Evolutionary conservation across 92 coral and sea anemone species (phyloP), one percentile per base, ranked within the genome.

Genomic region (Palythoa grandiflora): DNA sequence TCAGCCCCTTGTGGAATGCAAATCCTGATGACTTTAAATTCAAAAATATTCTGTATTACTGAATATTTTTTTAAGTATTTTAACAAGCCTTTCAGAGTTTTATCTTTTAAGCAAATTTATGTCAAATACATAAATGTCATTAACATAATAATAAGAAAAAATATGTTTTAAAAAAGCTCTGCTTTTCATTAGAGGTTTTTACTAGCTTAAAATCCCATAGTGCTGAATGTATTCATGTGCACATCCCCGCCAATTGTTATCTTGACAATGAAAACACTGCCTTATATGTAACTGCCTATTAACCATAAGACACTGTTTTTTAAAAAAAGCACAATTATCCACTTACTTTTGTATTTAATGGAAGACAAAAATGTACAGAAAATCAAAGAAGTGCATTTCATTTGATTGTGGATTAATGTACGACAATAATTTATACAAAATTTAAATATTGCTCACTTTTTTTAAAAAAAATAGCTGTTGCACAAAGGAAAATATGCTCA

Each of bases 1-100:
- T 61, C 68, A 3, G 36, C 68, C 19, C 68, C 68, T 16, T 61
- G 68, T 61, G 68, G 68, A 61, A 61, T 28, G 20, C 68, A 61
- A 61, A 61, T 28, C 68, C 68, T 60, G 66, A 60, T 60, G 66
- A 60, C 2, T 60, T 60, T 5, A 6, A 60, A 60, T 60, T 60
- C 19, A 14, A 60, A 60, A 60, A 60, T 20, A 20, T 60, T 60
- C 19, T 60, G 19, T 60, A 60, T 60, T 60, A 60, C 15, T 60
- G 19, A 60, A 60, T 60, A n/a, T 61, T 61, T 21, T 61, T 61
- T 61, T 17, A 61, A 61, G 17, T 19, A 61, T 61, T 16, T 61
- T 61, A 61, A 16, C 68, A 16, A 61, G 68, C 21, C 68, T 61
- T 61, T 61, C 68, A 61, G 68, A 61, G 68, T 61, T 61, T 61